These are phyloP conservation scores for Luperina testacea DNA, from an alignment of 2,888 invertebrate species.

Conservation along the genomic window DNA sequence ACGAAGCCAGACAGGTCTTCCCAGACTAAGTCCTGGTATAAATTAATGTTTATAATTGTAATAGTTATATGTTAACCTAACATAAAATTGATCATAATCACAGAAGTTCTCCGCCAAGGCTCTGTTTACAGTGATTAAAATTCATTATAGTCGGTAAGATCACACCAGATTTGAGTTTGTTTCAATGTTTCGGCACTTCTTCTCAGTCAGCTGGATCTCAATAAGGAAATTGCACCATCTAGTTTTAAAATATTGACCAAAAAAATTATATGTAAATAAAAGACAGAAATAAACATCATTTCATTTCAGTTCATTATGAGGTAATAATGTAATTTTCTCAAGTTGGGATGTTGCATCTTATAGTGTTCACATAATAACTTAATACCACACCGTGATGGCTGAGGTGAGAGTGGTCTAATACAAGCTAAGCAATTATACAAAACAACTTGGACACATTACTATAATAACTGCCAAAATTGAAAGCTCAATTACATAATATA, in stretches of 20 bases:
- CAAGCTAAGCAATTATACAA: not conserved
- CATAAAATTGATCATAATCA: too few species aligned
- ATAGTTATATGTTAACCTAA: not conserved
- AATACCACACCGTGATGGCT: not conserved
- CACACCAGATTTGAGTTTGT: not conserved
- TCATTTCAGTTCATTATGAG: not conserved
- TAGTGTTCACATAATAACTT: not conserved
- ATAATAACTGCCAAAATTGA: not conserved
- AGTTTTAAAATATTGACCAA: not conserved
- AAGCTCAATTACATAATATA: not conserved
- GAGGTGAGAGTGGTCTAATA: not conserved
- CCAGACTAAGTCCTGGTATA: not conserved
- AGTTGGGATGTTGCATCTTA: not conserved
- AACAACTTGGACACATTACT: not conserved
- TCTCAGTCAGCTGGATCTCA: not conserved
- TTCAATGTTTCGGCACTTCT: not conserved
- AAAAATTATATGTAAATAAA: not conserved
- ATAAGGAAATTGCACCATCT: not conserved
- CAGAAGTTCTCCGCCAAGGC: not conserved
- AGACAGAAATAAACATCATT: not conserved
- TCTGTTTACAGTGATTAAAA: not conserved
- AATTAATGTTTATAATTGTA: not conserved
- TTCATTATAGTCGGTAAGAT: not conserved
- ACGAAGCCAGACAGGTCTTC: not conserved
- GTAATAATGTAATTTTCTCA: not conserved